Evolutionary conservation across 2,797 vertebrate genomes (phyloP).

Genomic region (Falco columbarius): DNA sequence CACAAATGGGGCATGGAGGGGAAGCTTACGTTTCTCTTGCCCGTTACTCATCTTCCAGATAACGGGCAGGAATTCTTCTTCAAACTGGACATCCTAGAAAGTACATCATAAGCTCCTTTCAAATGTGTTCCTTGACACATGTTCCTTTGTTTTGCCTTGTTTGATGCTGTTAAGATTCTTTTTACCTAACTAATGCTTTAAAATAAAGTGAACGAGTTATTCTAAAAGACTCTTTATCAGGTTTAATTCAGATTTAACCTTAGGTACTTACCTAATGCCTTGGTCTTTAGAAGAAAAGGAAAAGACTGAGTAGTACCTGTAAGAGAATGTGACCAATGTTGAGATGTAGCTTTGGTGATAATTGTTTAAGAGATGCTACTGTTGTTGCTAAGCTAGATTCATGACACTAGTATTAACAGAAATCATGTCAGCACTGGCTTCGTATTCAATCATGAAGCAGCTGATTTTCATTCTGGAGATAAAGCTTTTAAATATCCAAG

Average conservation of each 20-base stretch:
- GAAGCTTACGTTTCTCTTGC: background rate
- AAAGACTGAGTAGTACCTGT: background rate
- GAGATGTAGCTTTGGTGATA: background rate
- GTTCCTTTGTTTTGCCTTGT: background rate
- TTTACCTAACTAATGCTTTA: background rate
- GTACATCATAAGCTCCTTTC: background rate
- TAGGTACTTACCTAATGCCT: background rate
- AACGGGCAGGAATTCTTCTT: background rate
- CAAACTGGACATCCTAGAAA: background rate
- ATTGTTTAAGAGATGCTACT: background rate
- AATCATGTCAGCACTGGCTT: background rate
- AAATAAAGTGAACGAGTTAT: background rate
- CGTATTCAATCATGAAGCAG: background rate
- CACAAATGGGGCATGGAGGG: background rate
- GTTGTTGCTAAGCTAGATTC: background rate
- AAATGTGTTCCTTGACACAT: background rate
- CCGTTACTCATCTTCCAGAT: background rate
- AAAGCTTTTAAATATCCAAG: background rate
- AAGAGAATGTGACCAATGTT: background rate
- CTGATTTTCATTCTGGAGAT: background rate
- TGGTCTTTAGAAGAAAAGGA: background rate
- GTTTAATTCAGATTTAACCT: background rate
- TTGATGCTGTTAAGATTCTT: background rate
- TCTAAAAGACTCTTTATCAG: accelerated
- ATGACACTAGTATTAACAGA: background rate